Base-by-base conservation (phyloP, 2,888 invertebrate genomes). In the Mythimna lalbum region DNA sequence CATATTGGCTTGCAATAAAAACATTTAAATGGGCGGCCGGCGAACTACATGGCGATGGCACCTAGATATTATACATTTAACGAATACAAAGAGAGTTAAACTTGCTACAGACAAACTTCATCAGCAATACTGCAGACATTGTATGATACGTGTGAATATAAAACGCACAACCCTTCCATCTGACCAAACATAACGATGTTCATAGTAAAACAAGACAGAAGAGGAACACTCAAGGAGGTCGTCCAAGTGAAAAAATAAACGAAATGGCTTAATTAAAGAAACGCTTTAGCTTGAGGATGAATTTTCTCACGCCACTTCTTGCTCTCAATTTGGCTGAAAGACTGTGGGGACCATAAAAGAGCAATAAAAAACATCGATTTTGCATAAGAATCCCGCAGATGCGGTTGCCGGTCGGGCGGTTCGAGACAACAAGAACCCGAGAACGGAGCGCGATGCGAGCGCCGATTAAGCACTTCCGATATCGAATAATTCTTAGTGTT, bases 331-430 rank as follows among this genome's bases (percentile, higher is more conserved):
- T 90, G 86, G 87, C 88, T 89, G 86, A 89, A 89, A 90, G 90
- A 88, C 87, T 88, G 86, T 84, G 83, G 78, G 85, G 79, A 86
- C 88, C 87, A 90, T 90, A 91, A 91, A 90, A 90, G 85, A 86
- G 90, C 88, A 89, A 91, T 92, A 90, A 91, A 39, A 89, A 91
- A 89, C 88, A 91, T 92, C 87, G 90, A 91, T 92, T 92, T 91
- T 91, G 91, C 90, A 92, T 92, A 91, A 90, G 89, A 89, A 89
- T 85, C 79, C 79, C 83, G 84, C 88, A 89, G 85, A 87, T 86
- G 88, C 86, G 85, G 87, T 86, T 84, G 83, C 81, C 81, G 70
- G 70, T 78, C 80, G 68, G 73, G 73, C 74, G 82, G 52, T 56
- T 53, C 61, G 62, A 31, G 80, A 79, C 75, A 81, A 80, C 83